Percentiles rank a stretch among this genome's conserved stretches.
These are phyloP conservation scores for Lepidocolaptes lacrymiger DNA, from an alignment of 2,797 vertebrate species.

Conservation along the genomic window DNA sequence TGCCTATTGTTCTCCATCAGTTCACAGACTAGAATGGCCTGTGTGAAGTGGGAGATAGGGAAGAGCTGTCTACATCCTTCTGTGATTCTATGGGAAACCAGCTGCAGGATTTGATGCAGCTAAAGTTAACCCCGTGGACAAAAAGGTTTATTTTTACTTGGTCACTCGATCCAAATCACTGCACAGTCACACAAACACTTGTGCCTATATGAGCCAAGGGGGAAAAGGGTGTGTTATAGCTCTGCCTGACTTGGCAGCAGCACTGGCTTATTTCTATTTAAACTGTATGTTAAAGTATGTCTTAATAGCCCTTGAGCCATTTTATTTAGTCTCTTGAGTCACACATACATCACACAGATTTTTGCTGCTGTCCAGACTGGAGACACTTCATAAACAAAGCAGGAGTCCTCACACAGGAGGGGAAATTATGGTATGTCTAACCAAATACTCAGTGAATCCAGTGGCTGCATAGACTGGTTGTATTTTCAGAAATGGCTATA, in stretches of 20 bases:
- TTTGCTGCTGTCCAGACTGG: constrained; percentile 52
- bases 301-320: constrained; percentile 43
- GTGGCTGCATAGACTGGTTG: not conserved
- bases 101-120: constrained; percentile 7
- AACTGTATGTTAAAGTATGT: constrained; percentile 39
- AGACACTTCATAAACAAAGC: constrained; percentile 53
- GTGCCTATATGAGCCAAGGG: constrained; percentile 7
- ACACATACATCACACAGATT: constrained; percentile 33
- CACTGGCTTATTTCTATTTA: constrained; percentile 59
- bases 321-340: constrained; percentile 64
- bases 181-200: constrained; percentile 52
- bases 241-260: constrained; percentile 54
- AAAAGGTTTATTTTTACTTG: constrained; percentile 60
- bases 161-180: constrained; percentile 35
- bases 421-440: constrained; percentile 7
- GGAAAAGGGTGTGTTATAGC: constrained; percentile 50
- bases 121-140: constrained; percentile 32
- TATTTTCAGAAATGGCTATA: not conserved
- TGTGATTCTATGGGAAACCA: constrained; percentile 4
- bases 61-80: not conserved
- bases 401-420: not conserved
- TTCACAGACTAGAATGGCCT: not conserved
- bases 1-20: not conserved
- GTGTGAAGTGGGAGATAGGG: not conserved
- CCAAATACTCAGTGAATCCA: not conserved